Evolutionary conservation across 2,113 vertebrate species (phyloP).

Genomic region (Xiphias gladius): DNA sequence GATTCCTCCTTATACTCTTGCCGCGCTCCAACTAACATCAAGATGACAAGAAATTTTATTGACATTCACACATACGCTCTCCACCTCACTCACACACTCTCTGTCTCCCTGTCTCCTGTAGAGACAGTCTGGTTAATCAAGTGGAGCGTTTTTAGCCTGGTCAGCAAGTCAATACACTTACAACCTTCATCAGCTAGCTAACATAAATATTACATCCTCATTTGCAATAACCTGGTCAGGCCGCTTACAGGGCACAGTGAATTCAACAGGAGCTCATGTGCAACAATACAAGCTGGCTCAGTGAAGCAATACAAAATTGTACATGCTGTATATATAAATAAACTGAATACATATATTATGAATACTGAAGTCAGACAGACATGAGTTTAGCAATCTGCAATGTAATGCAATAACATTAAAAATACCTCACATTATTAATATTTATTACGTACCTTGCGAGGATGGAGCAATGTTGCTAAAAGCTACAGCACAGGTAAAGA

Average conservation of each 20-base stretch:
- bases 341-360: neutral
- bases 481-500: constrained; percentile 76
- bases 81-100: constrained; percentile 30
- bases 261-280: constrained; percentile 16
- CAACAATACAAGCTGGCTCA: constrained; percentile 27
- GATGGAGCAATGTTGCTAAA: constrained; percentile 80
- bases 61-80: constrained; percentile 71
- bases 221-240: constrained; percentile 67
- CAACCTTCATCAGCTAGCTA: constrained; percentile 62
- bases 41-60: constrained; percentile 76
- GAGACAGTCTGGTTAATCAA: constrained; percentile 71
- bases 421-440: neutral
- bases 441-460: constrained; percentile 76
- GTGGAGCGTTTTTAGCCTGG: constrained; percentile 65
- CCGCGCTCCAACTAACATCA: constrained; percentile 66
- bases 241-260: constrained; percentile 39
- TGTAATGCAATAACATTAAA: neutral
- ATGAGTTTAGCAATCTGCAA: neutral
- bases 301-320: constrained; percentile 17
- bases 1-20: constrained; percentile 64
- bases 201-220: constrained; percentile 76
- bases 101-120: constrained; percentile 29
- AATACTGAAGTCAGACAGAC: constrained; percentile 2
- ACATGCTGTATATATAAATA: neutral
- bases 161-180: constrained; percentile 75